These are phyloP conservation scores for Odocoileus virginianus DNA, from an alignment of 2,113 vertebrate species.

Conservation along the genomic window DNA sequence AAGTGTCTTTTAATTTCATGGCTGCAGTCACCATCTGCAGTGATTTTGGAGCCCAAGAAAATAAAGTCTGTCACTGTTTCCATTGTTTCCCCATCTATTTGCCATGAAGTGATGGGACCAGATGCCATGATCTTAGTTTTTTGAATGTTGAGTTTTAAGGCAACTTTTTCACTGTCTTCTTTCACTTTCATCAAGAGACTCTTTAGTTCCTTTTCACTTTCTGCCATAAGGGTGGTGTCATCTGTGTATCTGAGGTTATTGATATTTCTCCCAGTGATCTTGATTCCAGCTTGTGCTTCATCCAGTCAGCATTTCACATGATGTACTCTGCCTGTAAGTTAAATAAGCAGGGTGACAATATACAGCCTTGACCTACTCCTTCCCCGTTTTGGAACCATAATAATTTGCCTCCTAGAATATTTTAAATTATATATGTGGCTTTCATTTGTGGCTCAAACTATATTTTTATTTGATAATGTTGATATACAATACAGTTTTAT, in stretches of 20 bases:
- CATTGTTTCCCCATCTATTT: background rate
- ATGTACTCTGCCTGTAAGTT: background rate
- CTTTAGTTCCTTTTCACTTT: background rate
- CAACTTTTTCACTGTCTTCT: background rate
- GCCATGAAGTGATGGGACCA: background rate
- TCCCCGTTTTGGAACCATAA: background rate
- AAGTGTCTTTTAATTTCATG: background rate
- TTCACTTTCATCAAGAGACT: background rate
- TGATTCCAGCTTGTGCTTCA: background rate
- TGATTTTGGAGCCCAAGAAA: background rate
- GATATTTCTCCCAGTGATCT: background rate
- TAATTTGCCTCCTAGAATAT: constrained; percentile 28
- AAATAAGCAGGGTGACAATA: background rate
- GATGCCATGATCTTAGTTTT: background rate
- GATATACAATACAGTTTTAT: constrained; percentile 12
- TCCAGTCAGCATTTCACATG: background rate
- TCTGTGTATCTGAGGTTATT: background rate
- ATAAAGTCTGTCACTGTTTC: background rate
- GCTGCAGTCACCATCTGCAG: background rate
- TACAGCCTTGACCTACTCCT: background rate
- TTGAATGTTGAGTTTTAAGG: background rate
- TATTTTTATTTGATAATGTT: background rate
- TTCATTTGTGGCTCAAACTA: background rate
- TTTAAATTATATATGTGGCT: background rate
- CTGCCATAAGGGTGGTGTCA: background rate